Conservation (phyloP, 2,113 vertebrate genomes). For the Ursus arctos region DNA sequence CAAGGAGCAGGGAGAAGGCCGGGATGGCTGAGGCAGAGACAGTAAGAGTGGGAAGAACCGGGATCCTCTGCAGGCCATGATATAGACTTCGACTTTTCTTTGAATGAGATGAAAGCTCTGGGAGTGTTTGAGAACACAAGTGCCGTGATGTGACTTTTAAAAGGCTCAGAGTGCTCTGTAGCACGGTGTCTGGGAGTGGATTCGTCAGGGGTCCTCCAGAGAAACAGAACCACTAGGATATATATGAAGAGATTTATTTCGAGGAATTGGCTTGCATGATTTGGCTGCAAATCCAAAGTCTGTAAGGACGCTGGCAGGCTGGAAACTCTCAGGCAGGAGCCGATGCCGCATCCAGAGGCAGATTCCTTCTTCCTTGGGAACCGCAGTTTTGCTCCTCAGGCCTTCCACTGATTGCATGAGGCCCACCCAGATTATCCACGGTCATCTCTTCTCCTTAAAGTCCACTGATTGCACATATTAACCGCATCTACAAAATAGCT, state of each 20-base stretch:
- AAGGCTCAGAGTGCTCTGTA: not conserved
- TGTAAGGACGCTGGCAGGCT: not conserved
- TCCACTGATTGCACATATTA: not conserved
- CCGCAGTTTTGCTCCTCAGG: not conserved
- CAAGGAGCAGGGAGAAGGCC: not conserved
- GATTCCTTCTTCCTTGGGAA: not conserved
- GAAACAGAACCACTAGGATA: not conserved
- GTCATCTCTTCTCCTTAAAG: not conserved
- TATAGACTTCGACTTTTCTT: not conserved
- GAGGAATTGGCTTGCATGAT: not conserved
- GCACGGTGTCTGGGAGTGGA: not conserved
- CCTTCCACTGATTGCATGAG: not conserved
- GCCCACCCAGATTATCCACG: not conserved
- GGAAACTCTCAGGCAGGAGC: not conserved
- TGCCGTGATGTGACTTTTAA: not conserved
- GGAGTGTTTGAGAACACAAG: not conserved
- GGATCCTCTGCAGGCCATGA: not conserved
- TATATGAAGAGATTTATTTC: not conserved
- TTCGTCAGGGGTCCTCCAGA: not conserved
- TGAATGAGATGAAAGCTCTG: not conserved
- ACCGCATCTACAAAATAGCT: not conserved
- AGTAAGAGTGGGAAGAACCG: not conserved
- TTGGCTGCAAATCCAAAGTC: not conserved
- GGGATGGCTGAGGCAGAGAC: not conserved
- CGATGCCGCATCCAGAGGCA: fast-evolving